Conservation (phyloP, 2,113 vertebrate species). For the Struthidea cinerea region DNA sequence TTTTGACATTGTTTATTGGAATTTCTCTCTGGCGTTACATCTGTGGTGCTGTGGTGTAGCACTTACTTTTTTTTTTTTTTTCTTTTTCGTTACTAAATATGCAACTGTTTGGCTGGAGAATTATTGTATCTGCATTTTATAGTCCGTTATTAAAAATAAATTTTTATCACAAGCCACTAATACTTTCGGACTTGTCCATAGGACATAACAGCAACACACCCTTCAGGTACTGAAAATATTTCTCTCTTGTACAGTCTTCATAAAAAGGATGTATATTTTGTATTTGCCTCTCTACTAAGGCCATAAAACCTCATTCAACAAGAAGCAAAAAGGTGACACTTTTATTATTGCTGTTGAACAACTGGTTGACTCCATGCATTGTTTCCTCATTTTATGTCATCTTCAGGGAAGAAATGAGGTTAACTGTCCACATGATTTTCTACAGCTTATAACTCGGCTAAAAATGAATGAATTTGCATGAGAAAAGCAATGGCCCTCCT, state of each 20-base stretch:
- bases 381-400: neutral
- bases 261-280: neutral
- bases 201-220: neutral
- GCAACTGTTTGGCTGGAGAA: neutral
- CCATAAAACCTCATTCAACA: neutral
- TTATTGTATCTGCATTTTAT: neutral
- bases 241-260: neutral
- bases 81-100: neutral
- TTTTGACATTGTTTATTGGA: neutral
- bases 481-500: neutral
- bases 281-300: neutral
- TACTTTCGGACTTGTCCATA: neutral
- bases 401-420: neutral
- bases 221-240: neutral
- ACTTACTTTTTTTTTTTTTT: neutral
- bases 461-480: neutral
- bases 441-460: neutral
- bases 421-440: neutral
- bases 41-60: neutral
- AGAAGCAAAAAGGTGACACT: neutral
- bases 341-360: neutral
- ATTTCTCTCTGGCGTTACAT: neutral
- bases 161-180: neutral
- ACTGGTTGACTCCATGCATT: neutral
- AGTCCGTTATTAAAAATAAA: neutral